Base-by-base conservation (phyloP, 1,140 invertebrate genomes). In the Propsilocerus akamusi region DNA sequence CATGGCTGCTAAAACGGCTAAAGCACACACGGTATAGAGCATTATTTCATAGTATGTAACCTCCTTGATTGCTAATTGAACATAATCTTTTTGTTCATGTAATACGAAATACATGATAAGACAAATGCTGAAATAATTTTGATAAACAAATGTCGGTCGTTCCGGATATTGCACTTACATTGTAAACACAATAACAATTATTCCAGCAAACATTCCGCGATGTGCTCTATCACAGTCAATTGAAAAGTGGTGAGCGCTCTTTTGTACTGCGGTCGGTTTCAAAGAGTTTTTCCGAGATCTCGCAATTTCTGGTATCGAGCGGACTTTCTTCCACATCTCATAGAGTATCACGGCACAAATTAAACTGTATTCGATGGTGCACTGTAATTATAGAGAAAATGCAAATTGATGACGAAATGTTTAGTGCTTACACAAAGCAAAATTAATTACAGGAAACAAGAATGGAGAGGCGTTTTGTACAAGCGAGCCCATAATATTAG, bases 21-120 rank as follows among this genome's bases (percentile, higher is more conserved):
- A 26, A 7, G 72, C 66, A 51, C 70, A 72, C 10, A 76, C 57
- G 0, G 75, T 62, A 60, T 83, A 83, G 3, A 86, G 65, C 47
- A 76, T 63, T 11, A 83, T 61, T 60, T 85, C 81, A 30, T 78
- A 78, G 47, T 82, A 68, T 54, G 80, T 81, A 23, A 83, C 77
- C 65, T 83, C 73, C 26, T 78, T 71, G 53, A 81, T 76, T 1
- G 80, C 82, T 28, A 68, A 26, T 12, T 12, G 41, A 52, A 78
- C 70, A 25, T 77, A 68, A 55, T 71, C 58, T 57, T 76, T 71
- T 56, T 73, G 75, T 53, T 77, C 77, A 49, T 80, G 77, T 10
- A 87, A 69, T 0, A 89, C 84, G 63, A 88, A 88, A 66, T 88
- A 90, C 65, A 88, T 81, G 46, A 88, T 87, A n/a, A 88, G 72